Evolutionary conservation across 2,888 invertebrate genomes (phyloP), one percentile per base, ranked within the genome.

Genomic region (Mycogona germanica): DNA sequence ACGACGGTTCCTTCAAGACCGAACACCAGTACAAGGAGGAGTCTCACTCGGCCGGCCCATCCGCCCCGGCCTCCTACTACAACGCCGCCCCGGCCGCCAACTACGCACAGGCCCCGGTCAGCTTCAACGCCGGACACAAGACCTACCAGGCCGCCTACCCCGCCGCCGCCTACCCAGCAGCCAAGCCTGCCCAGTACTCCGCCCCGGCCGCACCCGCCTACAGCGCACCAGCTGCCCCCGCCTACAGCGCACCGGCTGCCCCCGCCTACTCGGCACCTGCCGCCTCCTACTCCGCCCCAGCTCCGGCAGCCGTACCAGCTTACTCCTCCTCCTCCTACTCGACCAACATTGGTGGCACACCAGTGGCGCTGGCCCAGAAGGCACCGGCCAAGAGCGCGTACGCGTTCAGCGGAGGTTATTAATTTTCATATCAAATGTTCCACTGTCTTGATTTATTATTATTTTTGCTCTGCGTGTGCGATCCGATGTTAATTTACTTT

Each of bases 301-400:
- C 25, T n/a, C 26, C 35, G n/a, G 48, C 48, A 32, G 37, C 49
- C 12, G 37, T 40, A 50, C 23, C 26, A n/a, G 14, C 23, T 1
- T 38, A 38, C 6, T 25, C 26, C 7, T 23, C 50, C 0, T 25
- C 29, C 2, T 28, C 26, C 50, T 50, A 50, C 40, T 26, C 25
- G 1, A 40, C 50, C 29, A 50, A 50, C 38, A 38, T 50, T 40
- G 50, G 50, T 25, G 50, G 50, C 19, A 19, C 12, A n/a, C 17
- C 50, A 19, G 47, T 32, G 6, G 32, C 29, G 30, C n/a, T n/a
- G n/a, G n/a, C n/a, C n/a, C n/a, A n/a, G n/a, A n/a, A n/a, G n/a
- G 47, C 32, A 47, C 47, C 47, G 6, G 26, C 12, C 9, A 19
- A 9, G 3, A 23, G 19, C 32, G 17, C 47, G 12, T 32, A 32